Conservation (phyloP, 1,140 invertebrate genomes). For the Zaprionus inermis region DNA sequence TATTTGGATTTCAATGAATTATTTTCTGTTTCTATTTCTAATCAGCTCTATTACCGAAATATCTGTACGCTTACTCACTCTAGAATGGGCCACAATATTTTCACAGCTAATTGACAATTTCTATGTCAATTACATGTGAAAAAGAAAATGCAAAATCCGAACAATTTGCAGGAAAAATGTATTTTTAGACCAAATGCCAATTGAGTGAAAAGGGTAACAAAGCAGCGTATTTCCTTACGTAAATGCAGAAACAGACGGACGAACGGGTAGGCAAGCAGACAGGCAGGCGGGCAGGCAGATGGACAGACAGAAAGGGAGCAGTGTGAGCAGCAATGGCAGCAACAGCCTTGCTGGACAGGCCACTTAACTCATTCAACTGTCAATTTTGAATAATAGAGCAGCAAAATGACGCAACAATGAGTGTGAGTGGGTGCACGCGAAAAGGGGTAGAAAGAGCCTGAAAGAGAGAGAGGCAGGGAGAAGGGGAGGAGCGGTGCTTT, state of each 20-base stretch:
- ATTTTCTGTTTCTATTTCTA: no score
- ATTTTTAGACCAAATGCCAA: conserved; percentile 51
- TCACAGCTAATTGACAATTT: conserved; percentile 70
- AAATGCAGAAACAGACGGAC: not conserved
- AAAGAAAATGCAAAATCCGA: conserved; percentile 2
- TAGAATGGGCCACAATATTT: conserved; percentile 50
- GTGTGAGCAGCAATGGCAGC: conserved; percentile 3
- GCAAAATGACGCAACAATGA: conserved; percentile 77
- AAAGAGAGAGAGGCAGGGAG: not conserved
- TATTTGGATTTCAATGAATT: no score
- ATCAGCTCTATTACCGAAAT: not conserved
- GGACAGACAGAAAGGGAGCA: conserved; percentile 12
- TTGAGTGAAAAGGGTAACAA: conserved; percentile 66
- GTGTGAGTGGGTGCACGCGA: conserved; percentile 2
- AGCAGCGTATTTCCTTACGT: conserved; percentile 10
- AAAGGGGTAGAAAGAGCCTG: not conserved
- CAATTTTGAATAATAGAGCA: conserved; percentile 81
- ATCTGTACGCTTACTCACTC: not conserved
- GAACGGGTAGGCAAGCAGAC: conserved; percentile 30
- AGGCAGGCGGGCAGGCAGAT: conserved; percentile 4
- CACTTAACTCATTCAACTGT: conserved; percentile 79
- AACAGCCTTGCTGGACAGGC: conserved; percentile 42
- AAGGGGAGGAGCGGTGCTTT: no score
- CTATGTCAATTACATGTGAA: conserved; percentile 22
- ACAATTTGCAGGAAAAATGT: conserved; percentile 43